Evolutionary conservation across 2,888 invertebrate species (phyloP).

Genomic region (Ommatoiulus sabulosus): DNA sequence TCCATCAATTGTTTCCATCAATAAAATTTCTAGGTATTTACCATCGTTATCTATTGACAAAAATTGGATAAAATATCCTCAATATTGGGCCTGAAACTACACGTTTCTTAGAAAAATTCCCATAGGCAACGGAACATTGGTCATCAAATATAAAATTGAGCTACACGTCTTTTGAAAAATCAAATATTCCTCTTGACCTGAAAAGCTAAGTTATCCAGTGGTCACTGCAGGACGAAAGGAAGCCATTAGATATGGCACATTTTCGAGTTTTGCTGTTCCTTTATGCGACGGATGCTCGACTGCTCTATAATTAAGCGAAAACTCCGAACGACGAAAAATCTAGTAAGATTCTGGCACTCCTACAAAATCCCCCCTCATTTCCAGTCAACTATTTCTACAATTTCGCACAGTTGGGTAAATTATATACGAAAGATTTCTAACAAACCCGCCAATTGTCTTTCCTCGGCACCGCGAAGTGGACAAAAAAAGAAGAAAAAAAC

Average conservation of each 20-base stretch:
- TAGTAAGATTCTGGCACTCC: neutral
- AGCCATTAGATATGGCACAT: constrained; percentile 8
- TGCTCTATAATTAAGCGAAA: constrained; percentile 25
- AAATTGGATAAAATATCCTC: too few relatives aligned
- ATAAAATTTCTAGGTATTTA: too few relatives aligned
- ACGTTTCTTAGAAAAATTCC: too few relatives aligned
- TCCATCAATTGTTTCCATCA: too few relatives aligned
- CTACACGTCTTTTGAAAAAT: neutral
- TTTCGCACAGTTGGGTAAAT: constrained; percentile 27
- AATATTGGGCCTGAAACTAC: too few relatives aligned
- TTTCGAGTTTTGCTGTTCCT: constrained; percentile 27
- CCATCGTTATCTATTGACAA: too few relatives aligned
- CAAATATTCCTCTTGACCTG: neutral
- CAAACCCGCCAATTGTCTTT: constrained; percentile 33
- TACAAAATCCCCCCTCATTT: neutral
- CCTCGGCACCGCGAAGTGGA: neutral
- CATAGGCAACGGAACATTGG: too few relatives aligned
- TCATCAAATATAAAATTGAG: too few relatives aligned
- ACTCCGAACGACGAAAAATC: neutral
- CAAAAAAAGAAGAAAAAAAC: constrained; percentile 19
- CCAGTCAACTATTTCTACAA: constrained; percentile 31
- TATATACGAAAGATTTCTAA: neutral
- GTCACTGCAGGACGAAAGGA: constrained; percentile 1
- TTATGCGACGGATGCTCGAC: neutral
- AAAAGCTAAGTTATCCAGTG: neutral